Evolutionary conservation across 2,888 invertebrate species (phyloP), one percentile per base, ranked within the genome.

Genomic region (Morpho achilles): DNA sequence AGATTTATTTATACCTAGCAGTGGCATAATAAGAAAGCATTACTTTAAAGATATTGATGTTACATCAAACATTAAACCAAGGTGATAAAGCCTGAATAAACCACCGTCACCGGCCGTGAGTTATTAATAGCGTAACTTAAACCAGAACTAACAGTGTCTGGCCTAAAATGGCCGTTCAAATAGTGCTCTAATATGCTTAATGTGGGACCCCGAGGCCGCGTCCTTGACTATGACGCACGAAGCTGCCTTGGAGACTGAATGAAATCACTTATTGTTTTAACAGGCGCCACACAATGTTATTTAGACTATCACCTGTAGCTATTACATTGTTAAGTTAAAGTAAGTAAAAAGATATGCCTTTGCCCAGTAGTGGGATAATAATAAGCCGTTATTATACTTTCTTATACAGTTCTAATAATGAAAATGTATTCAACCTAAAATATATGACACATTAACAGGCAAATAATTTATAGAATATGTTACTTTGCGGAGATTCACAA

Each of bases 221-320:
- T 76, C 84, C 84, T 82, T 79, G 68, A 75, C 61, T 59, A 59
- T 85, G 85, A 86, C 86, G 85, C 84, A 83, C 75, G 58, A 61
- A 44, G 57, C 73, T 63, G 74, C 84, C 83, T 82, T 84, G 82
- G 66, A 64, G 69, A 62, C 66, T 69, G 64, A 71, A 72, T 66
- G 60, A 59, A 57, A 56, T 48, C 39, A 48, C 42, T 48, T 48
- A 48, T 54, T 48, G 48, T 54, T 54, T 54, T 54, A 41, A 54
- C 48, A 52, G 32, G 39, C 52, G 8, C 52, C 45, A 52, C 32
- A 32, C 43, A 4, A 1, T 42, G 23, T 47, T 22, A 23, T 23
- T 9, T 22, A n/a, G 7, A 46, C 22, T 16, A 46, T 16, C 8
- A 16, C 22, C 10, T 46, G 16, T n/a, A 46, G 16, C 10, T 32